Evolutionary conservation across 2,888 invertebrate species (phyloP).

Genomic region (Tenodera sinensis): DNA sequence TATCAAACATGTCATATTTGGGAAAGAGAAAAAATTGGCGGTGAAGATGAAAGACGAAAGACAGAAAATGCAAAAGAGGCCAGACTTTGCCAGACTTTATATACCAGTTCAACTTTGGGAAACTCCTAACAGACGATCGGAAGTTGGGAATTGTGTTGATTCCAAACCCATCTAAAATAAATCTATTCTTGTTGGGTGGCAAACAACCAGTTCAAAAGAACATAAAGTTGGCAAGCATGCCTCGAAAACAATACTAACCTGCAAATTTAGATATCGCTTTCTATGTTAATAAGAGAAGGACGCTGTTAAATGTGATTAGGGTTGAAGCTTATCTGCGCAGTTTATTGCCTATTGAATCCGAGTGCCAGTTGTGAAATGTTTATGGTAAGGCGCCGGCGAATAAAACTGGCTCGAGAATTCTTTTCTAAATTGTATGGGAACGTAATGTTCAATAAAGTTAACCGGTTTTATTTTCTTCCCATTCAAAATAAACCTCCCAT

Average conservation of each 20-base stretch:
- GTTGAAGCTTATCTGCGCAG: neutral
- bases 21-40: too few species aligned
- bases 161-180: neutral
- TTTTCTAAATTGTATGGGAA: neutral
- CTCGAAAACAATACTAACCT: neutral
- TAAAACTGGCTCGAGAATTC: neutral
- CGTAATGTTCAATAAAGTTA: neutral
- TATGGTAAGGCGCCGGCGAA: neutral
- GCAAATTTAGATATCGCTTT: neutral
- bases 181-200: neutral
- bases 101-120: too few species aligned
- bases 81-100: too few species aligned
- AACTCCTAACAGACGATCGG: too few species aligned
- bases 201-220: neutral
- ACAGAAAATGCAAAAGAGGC: too few species aligned
- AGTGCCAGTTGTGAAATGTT: neutral
- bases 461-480: neutral
- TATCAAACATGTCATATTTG: too few species aligned
- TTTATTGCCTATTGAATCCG: neutral
- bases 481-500: neutral
- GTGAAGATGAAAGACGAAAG: too few species aligned
- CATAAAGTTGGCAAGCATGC: neutral
- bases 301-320: neutral
- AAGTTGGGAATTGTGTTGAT: too few species aligned
- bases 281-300: neutral